A percentile compares a stretch with the other conserved stretches of the same genome.
These are phyloP conservation scores for Chalcosyrphus nemorum DNA, from an alignment of 2,888 invertebrate species.

Conservation along the genomic window DNA sequence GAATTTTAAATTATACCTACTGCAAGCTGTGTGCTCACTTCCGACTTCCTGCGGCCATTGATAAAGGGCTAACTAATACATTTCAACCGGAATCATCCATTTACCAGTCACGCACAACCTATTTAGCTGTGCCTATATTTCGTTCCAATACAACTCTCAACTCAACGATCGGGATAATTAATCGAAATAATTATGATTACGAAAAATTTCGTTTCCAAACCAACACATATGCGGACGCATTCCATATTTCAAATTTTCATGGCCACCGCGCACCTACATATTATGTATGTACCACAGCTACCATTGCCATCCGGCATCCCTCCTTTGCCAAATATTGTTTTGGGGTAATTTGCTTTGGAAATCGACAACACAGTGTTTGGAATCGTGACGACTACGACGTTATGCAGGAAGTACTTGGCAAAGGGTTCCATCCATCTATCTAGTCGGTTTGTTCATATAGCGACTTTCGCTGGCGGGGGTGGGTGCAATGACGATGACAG, in stretches of 20 bases:
- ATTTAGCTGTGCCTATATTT: no score
- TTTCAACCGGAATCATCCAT: constrained; percentile 32
- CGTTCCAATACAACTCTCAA: constrained; percentile 39
- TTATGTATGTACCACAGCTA: no score
- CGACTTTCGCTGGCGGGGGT: constrained; percentile 28
- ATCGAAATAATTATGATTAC: constrained; percentile 69
- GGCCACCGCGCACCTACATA: constrained; percentile 37
- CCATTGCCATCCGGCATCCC: no score
- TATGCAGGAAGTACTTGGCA: constrained; percentile 37
- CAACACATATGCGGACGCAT: neutral
- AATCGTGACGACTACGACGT: neutral
- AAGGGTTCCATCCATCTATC: constrained; percentile 11
- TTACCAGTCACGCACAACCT: constrained; percentile 37
- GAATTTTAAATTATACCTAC: constrained; percentile 23
- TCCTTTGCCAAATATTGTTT: constrained; percentile 52
- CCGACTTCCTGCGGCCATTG: constrained; percentile 56
- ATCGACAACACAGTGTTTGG: constrained; percentile 17
- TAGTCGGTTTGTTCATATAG: no score
- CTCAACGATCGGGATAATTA: constrained; percentile 64
- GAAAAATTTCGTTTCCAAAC: constrained; percentile 45
- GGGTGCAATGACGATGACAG: constrained; percentile 36
- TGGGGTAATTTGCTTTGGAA: constrained; percentile 41
- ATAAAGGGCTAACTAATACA: constrained; percentile 44
- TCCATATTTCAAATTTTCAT: constrained; percentile 49
- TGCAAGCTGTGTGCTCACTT: constrained; percentile 14